Evolutionary conservation across 2,113 vertebrate species (phyloP).

Genomic region (Poeciliopsis retropinna): DNA sequence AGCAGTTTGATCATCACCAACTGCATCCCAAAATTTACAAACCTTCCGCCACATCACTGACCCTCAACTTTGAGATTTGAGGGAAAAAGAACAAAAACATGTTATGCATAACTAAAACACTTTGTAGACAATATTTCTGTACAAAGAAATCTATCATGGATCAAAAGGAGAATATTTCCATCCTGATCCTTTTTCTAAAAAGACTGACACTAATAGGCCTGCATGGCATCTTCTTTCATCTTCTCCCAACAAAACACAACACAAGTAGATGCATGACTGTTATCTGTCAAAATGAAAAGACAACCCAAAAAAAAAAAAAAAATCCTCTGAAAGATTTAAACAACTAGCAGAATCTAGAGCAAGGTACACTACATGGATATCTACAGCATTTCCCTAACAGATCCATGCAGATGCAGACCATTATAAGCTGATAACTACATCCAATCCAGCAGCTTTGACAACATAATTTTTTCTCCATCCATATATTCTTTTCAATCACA

Average conservation of each 20-base stretch:
- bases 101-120: not conserved
- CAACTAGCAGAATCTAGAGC: conserved; percentile 3
- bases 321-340: not conserved
- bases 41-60: not conserved
- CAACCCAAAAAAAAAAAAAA: not conserved
- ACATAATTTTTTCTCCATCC: not conserved
- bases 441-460: not conserved
- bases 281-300: conserved; percentile 5
- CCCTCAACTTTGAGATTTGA: not conserved
- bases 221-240: conserved; percentile 27
- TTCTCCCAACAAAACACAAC: conserved; percentile 6
- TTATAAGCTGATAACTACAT: not conserved
- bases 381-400: not conserved
- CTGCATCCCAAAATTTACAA: not conserved
- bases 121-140: not conserved
- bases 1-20: not conserved
- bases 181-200: conserved; percentile 15
- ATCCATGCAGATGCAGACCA: not conserved
- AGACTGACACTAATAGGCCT: conserved; percentile 26
- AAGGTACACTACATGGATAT: not conserved
- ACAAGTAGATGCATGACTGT: not conserved
- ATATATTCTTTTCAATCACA: not conserved
- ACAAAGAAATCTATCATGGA: conserved; percentile 5
- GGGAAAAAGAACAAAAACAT: not conserved
- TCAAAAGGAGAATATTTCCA: conserved; percentile 17